Evolutionary conservation across 1,140 invertebrate species (phyloP), one percentile per base, ranked within the genome.

Genomic region (Augochlora pura): DNA sequence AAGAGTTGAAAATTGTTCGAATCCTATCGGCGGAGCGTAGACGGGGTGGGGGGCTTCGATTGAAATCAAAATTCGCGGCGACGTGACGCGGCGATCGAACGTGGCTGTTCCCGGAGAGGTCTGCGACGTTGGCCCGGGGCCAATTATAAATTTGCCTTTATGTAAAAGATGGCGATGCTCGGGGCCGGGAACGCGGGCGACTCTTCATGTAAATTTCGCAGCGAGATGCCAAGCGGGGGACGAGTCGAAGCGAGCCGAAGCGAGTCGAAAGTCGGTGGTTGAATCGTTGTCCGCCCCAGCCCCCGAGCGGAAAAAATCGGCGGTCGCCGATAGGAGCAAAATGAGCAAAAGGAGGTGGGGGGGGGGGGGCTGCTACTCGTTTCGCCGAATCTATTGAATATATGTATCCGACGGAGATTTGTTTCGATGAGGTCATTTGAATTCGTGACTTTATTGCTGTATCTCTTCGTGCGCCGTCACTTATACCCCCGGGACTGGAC

Each of bases 81-180:
- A 23, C 46, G 25, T 67, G 62, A 39, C 63, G n/a, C 64, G 49
- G n/a, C 64, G 49, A 79, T 79, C 69, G 70, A 84, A 79, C 68
- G 80, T 21, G 54, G 21, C 21, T n/a, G n/a, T n/a, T 0, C 7
- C 8, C 21, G 18, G 16, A 60, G 59, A 60, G 59, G 80, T 76
- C 63, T 81, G 80, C 86, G 87, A 88, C 81, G 79, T 84, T 85
- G 87, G 85, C 86, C 73, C 59, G 23, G 68, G 62, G 87, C 86
- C 87, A 90, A 87, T 88, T 83, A 85, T 82, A 86, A 89, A 84
- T 87, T 87, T 86, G 83, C 87, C 88, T 88, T 87, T 88, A 86
- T 62, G n/a, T 82, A 82, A 86, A 83, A 83, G 65, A 70, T 62
- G 72, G 54, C 8, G 39, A 16, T n/a, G 52, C 60, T 27, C 60